These are phyloP conservation scores for Paedocypris sp. DNA, from an alignment of 2,113 vertebrate genomes.

Conservation along the genomic window DNA sequence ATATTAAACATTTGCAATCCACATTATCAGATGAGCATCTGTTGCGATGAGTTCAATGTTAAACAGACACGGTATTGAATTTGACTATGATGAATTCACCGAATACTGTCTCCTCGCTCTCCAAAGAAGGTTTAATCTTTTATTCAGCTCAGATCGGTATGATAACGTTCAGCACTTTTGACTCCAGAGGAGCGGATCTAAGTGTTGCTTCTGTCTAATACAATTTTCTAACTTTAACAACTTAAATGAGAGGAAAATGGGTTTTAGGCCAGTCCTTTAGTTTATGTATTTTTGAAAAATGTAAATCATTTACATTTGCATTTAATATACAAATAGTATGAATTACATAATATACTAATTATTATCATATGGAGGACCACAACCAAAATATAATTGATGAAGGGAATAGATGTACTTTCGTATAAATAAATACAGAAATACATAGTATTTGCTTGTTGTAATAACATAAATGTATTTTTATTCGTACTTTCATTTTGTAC, in stretches of 20 bases:
- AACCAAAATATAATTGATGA: too few species aligned
- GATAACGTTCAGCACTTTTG: constrained; percentile 1
- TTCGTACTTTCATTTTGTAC: too few species aligned
- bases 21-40: not conserved
- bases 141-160: constrained; percentile 25
- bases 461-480: too few species aligned
- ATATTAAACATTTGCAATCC: not conserved
- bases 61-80: constrained; percentile 10
- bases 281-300: too few species aligned
- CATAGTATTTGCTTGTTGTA: too few species aligned
- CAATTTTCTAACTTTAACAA: too few species aligned
- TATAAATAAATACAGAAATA: too few species aligned
- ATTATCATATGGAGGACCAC: too few species aligned
- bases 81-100: constrained; percentile 22
- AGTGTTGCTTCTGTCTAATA: not conserved
- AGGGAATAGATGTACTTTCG: too few species aligned
- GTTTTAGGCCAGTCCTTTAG: constrained; percentile 1
- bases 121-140: constrained; percentile 26
- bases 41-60: constrained; percentile 6
- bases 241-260: constrained; percentile 15
- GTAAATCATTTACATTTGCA: too few species aligned
- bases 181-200: not conserved
- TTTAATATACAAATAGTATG: too few species aligned
- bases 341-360: too few species aligned
- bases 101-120: not conserved